Evolutionary conservation across 2,888 invertebrate species (phyloP).

Genomic region (Drosophila prostipennis): DNA sequence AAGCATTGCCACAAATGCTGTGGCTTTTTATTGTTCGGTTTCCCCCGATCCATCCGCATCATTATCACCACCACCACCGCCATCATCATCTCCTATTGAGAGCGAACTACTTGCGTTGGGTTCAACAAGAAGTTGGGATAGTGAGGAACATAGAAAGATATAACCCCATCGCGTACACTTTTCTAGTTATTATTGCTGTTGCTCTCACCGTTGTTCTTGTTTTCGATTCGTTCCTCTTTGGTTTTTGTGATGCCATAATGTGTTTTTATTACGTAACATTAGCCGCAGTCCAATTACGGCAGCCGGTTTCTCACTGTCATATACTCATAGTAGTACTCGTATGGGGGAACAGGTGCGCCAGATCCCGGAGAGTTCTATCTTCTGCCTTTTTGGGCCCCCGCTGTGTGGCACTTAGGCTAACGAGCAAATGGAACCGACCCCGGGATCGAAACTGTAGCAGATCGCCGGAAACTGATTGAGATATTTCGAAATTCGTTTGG

Average conservation of each 20-base stretch:
- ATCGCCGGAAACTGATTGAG: constrained; percentile 44
- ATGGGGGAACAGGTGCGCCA: constrained; percentile 54
- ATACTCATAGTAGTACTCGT: constrained; percentile 1
- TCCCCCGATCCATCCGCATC: constrained; percentile 40
- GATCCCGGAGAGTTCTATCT: constrained; percentile 22
- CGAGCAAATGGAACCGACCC: constrained; percentile 44
- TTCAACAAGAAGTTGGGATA: neutral
- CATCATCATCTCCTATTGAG: constrained; percentile 31
- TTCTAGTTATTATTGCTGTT: constrained; percentile 57
- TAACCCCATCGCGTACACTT: constrained; percentile 47
- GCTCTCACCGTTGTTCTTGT: constrained; percentile 42
- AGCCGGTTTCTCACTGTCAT: constrained; percentile 64
- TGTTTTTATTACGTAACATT: constrained; percentile 78
- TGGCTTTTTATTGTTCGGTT: constrained; percentile 43
- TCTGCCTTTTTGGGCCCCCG: constrained; percentile 43
- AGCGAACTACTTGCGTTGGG: constrained; percentile 20
- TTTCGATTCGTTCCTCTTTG: constrained; percentile 36
- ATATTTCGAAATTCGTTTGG: constrained; percentile 39
- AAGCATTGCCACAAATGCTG: constrained; percentile 48
- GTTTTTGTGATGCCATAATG: constrained; percentile 63
- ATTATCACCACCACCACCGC: constrained; percentile 33
- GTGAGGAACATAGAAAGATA: constrained; percentile 29
- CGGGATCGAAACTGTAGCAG: constrained; percentile 38
- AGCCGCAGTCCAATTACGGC: constrained; percentile 71
- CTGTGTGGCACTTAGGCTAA: constrained; percentile 51